Base-by-base conservation (phyloP, 2,113 vertebrate genomes). In the Apaloderma vittatum region DNA sequence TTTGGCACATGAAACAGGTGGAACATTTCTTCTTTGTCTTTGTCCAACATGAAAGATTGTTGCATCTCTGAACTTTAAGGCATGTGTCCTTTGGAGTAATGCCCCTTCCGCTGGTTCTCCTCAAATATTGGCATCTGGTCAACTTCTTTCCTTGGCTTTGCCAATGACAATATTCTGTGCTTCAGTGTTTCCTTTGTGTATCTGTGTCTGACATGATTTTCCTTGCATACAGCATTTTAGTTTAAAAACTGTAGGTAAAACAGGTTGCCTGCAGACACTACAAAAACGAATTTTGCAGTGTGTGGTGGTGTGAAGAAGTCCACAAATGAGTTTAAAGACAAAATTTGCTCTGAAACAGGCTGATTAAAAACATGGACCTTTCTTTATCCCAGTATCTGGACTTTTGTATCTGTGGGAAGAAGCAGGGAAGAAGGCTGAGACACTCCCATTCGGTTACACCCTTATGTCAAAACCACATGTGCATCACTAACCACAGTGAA, bases 101-200 rank as follows among this genome's bases (percentile, higher is more conserved):
- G 87, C 65, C 81, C 93, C 76, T 94, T 97, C 94, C 34, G 18
- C 40, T 68, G 70, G 67, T 96, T 95, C 77, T 95, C 62, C 81
- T 91, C 71, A 93, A 88, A 78, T 80, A 32, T 32, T 97, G 91
- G 94, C 94, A 93, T 82, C n/a, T 24, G 36, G 52, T 97, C 94
- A 94, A 19, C 68, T 86, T 86, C 61, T 91, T 95, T 92, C 26
- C 48, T 89, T 90, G 90, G 55, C 48, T 97, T 97, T 97, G 94
- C 95, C 96, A 98, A 94, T 93, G 95, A 96, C 85, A 97, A 92
- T 95, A 95, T 90, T 95, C 92, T 95, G 77, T 86, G 90, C 66
- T 95, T 97, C 73, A 94, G 23, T 63, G 32, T 94, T 96, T 96
- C 90, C 76, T 94, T 86, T 94, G 87, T 51, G 1, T 76, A 52